phyloP scores from a whole-genome alignment of 2,113 vertebrate genomes.

The Chionomys nivalis region DNA sequence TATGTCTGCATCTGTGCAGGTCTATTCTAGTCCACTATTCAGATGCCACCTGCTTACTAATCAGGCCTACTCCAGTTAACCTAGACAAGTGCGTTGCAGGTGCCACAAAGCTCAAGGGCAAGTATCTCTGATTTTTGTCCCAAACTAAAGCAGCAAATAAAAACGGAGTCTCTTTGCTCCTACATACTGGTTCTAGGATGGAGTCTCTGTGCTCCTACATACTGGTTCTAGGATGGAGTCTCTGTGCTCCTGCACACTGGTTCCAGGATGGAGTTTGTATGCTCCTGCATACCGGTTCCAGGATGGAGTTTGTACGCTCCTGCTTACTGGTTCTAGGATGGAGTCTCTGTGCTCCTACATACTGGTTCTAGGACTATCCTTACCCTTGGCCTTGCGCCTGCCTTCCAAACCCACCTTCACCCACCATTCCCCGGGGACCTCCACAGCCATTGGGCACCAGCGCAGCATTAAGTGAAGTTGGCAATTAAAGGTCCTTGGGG shows the following conservation, averaged over 20 bases:
- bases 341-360: rapidly evolving
- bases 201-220: rapidly evolving
- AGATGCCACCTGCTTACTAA: neutral
- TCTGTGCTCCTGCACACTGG: rapidly evolving
- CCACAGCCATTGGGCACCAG: neutral
- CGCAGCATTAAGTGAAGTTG: neutral
- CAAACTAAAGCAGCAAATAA: neutral
- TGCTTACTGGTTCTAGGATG: too few species aligned
- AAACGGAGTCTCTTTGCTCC: rapidly evolving
- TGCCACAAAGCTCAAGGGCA: rapidly evolving
- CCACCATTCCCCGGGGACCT: rapidly evolving
- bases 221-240: too few species aligned
- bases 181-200: neutral
- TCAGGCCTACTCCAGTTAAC: neutral
- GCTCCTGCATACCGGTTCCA: neutral
- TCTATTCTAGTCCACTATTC: neutral
- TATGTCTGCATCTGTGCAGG: neutral
- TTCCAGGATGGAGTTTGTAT: rapidly evolving
- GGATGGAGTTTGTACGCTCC: rapidly evolving
- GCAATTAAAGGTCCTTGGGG: neutral
- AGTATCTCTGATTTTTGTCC: neutral
- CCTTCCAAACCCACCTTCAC: neutral
- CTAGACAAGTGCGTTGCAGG: neutral
- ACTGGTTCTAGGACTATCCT: neutral
- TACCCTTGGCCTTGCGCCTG: neutral